Evolutionary conservation across 1,140 invertebrate species (phyloP).

Genomic region (Apis dorsata): DNA sequence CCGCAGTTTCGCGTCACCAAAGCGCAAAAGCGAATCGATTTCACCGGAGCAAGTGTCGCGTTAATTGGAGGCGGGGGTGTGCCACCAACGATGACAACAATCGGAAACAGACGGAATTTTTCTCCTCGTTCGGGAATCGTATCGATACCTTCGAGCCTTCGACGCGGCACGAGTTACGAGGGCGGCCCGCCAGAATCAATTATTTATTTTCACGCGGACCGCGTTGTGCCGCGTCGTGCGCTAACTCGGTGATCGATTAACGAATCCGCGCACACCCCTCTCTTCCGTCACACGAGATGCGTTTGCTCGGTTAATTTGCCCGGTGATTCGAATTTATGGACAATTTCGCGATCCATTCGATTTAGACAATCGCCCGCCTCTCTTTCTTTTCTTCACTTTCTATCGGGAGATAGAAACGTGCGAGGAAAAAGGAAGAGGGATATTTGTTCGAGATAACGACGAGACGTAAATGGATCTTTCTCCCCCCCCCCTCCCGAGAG

Average conservation of each 20-base stretch:
- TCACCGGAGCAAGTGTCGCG: conserved; percentile 25
- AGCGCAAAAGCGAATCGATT: conserved; percentile 39
- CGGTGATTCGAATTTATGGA: background rate
- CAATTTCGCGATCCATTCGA: background rate
- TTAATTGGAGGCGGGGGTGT: conserved; percentile 27
- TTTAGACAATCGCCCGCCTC: no score
- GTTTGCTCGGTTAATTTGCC: conserved; percentile 9
- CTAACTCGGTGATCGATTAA: conserved; percentile 15
- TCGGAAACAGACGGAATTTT: background rate
- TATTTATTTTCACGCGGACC: conserved; percentile 7
- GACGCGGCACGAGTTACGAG: background rate
- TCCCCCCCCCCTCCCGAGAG: background rate
- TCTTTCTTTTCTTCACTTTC: no score
- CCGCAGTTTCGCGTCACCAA: conserved; percentile 11
- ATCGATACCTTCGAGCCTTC: background rate
- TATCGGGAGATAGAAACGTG: no score
- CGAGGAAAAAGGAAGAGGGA: no score
- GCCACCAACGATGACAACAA: background rate
- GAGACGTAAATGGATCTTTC: background rate
- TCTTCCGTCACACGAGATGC: background rate
- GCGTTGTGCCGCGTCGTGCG: background rate
- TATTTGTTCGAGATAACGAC: no score
- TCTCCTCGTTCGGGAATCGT: background rate
- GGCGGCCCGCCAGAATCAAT: background rate
- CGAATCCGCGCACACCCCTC: background rate